Percentiles rank a stretch among this genome's conserved stretches.
Evolutionary conservation across 2,113 vertebrate genomes (phyloP).

Genomic region (Cryptotis parvus): DNA sequence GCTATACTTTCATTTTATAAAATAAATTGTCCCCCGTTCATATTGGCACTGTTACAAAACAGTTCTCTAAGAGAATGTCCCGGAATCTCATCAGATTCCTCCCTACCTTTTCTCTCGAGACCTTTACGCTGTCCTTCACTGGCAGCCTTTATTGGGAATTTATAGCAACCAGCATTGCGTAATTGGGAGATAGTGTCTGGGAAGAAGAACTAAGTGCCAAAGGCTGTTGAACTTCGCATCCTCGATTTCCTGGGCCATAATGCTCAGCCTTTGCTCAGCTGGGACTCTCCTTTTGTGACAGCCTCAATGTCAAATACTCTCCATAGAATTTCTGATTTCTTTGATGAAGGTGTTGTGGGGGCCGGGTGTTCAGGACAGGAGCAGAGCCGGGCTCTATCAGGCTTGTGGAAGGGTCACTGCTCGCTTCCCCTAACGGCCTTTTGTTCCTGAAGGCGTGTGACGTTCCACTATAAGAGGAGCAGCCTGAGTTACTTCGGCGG

Average conservation of each 20-base stretch:
- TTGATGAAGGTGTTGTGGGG: neutral
- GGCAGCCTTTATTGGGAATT: neutral
- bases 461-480: constrained; percentile 96
- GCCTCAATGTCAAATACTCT: no score
- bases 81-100: neutral
- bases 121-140: neutral
- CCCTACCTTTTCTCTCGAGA: neutral
- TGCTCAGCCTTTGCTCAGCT: neutral
- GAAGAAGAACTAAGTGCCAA: neutral
- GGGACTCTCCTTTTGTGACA: neutral
- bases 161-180: neutral
- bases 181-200: neutral
- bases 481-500: constrained; percentile 96
- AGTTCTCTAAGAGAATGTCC: neutral
- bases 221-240: neutral
- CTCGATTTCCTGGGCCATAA: neutral
- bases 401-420: neutral
- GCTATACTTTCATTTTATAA: neutral
- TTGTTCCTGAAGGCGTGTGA: constrained; percentile 91
- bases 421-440: constrained; percentile 54
- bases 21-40: neutral
- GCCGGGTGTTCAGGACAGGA: neutral
- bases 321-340: neutral
- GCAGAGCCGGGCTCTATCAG: no score
- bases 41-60: neutral